Conservation (phyloP, 1,140 invertebrate genomes). For the Wiebesia pumilae region DNA sequence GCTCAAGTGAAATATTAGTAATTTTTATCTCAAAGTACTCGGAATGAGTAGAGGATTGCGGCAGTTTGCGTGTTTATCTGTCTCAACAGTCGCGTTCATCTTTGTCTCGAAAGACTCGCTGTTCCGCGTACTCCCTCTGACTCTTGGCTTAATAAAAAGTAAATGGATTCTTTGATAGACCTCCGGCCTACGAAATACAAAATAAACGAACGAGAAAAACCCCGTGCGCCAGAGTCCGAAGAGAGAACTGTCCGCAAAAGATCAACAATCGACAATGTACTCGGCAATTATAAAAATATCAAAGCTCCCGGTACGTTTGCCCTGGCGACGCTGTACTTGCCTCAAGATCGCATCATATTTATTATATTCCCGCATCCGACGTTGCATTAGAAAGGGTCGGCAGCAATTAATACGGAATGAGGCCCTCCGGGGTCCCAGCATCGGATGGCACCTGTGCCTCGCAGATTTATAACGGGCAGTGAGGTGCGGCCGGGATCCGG, state of each 20-base stretch:
- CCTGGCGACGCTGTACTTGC: neutral
- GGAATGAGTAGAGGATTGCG: conserved; percentile 1
- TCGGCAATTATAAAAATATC: conserved; percentile 14
- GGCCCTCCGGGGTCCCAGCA: neutral
- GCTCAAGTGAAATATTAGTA: neutral
- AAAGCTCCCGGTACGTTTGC: conserved; percentile 6
- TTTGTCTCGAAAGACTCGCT: neutral
- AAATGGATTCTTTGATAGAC: neutral
- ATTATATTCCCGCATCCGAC: neutral
- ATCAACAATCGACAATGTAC: conserved; percentile 31
- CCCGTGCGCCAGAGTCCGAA: neutral
- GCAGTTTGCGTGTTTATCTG: neutral
- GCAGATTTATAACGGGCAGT: conserved; percentile 7
- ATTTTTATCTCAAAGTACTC: neutral
- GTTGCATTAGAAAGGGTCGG: conserved; percentile 6
- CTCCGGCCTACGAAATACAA: neutral
- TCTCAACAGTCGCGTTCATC: neutral
- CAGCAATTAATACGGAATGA: conserved; percentile 24
- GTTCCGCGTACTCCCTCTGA: conserved; percentile 2
- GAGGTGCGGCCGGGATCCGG: neutral
- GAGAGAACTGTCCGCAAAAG: neutral
- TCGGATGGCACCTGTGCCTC: conserved; percentile 26
- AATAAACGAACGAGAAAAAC: neutral
- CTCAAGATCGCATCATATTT: conserved; percentile 24
- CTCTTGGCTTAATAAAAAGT: neutral